A percentile compares a stretch with the other conserved stretches of the same genome.
These are phyloP conservation scores for Luperina nickerlii DNA, from an alignment of 2,888 invertebrate genomes.

Conservation along the genomic window DNA sequence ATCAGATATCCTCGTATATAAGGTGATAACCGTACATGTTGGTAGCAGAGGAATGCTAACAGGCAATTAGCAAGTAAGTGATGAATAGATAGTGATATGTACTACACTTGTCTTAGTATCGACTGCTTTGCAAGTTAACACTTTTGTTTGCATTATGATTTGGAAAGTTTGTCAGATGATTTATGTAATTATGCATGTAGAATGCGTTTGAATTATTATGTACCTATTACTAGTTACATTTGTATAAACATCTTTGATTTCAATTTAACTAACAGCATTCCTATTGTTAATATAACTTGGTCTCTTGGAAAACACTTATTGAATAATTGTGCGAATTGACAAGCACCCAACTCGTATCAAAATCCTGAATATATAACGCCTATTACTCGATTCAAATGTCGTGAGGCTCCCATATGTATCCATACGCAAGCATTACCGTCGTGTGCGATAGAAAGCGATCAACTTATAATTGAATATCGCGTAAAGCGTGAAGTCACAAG, in stretches of 20 bases:
- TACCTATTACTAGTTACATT: not conserved
- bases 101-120: constrained; percentile 54
- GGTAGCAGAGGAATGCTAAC: constrained; percentile 63
- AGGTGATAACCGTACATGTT: constrained; percentile 61
- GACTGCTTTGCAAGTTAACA: constrained; percentile 53
- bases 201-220: not conserved
- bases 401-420: constrained; percentile 38
- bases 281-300: not conserved
- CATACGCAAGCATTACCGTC: constrained; percentile 49
- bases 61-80: constrained; percentile 68
- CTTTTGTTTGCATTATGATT: constrained; percentile 49
- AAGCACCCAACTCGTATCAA: constrained; percentile 13
- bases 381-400: constrained; percentile 37
- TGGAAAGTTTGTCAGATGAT: constrained; percentile 30
- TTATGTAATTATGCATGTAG: constrained; percentile 28
- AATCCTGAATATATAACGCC: constrained; percentile 34
- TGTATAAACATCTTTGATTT: constrained; percentile 5
- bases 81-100: constrained; percentile 61
- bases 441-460: constrained; percentile 77
- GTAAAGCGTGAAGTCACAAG: constrained; percentile 70
- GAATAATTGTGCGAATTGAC: constrained; percentile 21
- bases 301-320: constrained; percentile 22
- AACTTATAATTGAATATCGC: constrained; percentile 81
- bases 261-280: not conserved
- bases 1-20: constrained; percentile 61